phyloP scores from a whole-genome alignment of 1,140 invertebrate genomes.

The Tyrophagus putrescentiae region DNA sequence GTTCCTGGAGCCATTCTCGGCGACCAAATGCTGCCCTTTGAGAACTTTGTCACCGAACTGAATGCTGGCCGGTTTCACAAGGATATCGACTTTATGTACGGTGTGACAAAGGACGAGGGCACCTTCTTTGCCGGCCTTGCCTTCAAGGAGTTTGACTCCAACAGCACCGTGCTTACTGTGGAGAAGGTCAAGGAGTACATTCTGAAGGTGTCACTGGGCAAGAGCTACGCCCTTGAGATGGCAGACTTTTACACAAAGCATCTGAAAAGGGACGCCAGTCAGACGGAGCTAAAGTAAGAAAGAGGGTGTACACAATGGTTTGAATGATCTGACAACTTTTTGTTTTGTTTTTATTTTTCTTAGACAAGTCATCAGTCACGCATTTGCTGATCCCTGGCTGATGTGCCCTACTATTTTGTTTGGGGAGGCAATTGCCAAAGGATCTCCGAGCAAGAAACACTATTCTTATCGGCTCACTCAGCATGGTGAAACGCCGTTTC shows the following conservation, averaged over 20 bases:
- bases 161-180: no score
- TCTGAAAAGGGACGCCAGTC: background rate
- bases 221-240: background rate
- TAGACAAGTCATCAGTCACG: background rate
- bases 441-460: background rate
- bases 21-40: background rate
- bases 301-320: background rate
- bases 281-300: background rate
- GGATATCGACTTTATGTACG: slow-evolving; percentile 17
- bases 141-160: background rate
- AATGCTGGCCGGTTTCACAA: background rate
- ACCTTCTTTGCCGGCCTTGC: background rate
- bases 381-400: slow-evolving; percentile 10
- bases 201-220: background rate
- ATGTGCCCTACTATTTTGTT: slow-evolving; percentile 12
- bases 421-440: background rate
- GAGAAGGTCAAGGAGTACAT: background rate
- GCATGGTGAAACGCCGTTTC: background rate
- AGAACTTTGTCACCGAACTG: background rate
- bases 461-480: slow-evolving; percentile 12
- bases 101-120: background rate
- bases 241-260: slow-evolving; percentile 12
- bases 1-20: background rate
- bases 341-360: no score
- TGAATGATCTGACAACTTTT: background rate